A percentile compares a stretch with the other conserved stretches of the same genome.
phyloP scores from a whole-genome alignment of 2,113 vertebrate genomes.

The Pholis gunnellus region DNA sequence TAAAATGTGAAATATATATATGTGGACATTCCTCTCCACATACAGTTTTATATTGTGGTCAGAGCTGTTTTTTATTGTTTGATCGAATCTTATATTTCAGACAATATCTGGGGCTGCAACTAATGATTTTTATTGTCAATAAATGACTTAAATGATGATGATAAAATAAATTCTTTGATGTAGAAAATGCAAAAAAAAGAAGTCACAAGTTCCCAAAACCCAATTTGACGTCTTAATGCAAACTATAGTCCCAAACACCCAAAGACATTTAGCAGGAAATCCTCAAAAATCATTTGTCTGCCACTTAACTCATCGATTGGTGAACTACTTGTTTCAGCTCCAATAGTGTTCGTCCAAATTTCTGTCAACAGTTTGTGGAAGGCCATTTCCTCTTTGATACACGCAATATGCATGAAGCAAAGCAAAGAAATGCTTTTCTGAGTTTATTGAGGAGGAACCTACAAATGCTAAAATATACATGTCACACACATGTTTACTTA shows the following conservation, averaged over 20 bases:
- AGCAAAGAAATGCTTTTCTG: neutral
- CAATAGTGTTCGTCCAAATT: neutral
- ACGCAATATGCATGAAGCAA: neutral
- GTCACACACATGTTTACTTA: neutral
- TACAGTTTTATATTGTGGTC: neutral
- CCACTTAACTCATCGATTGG: neutral
- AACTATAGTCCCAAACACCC: neutral
- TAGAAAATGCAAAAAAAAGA: neutral
- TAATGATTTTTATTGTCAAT: neutral
- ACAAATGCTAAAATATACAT: neutral
- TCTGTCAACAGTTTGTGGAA: neutral
- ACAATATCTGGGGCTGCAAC: neutral
- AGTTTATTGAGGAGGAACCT: neutral
- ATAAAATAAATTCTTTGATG: neutral
- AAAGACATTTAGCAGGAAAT: neutral
- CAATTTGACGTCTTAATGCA: neutral
- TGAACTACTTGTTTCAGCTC: neutral
- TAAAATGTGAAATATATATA: neutral
- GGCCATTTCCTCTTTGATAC: neutral
- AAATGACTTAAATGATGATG: neutral
- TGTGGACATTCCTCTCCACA: neutral
- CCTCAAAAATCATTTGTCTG: neutral
- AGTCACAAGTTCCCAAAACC: neutral
- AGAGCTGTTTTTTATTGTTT: neutral
- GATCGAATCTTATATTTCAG: neutral